Base-by-base conservation (phyloP, 1,140 invertebrate species). In the Aphis craccivora region DNA sequence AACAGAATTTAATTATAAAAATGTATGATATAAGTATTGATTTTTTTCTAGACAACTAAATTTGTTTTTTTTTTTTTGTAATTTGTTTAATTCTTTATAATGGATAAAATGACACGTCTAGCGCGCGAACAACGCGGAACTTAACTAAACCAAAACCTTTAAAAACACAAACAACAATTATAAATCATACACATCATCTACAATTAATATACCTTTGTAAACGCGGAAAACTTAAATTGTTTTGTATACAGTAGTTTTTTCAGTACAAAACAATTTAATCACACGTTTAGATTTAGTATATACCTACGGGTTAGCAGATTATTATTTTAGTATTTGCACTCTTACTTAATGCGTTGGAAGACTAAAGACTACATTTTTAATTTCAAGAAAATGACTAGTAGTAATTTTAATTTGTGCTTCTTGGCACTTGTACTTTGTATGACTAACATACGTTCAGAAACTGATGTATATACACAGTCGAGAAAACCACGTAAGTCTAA, bases 41-140 rank as follows among this genome's bases (percentile, higher is more conserved):
- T 35, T 45, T 35, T 45, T 45, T 81, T 22, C 8, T n/a, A 5
- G 60, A n/a, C 30, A 51, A 48, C 22, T 48, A 48, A 20, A 18
- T 76, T n/a, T 18, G 14, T 35, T 91, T 81, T 90, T 55, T 60
- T 55, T 37, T 90, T 60, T 43, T 76, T 14, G n/a, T n/a, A n/a
- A 76, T 14, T 76, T 76, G 60, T 76, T 76, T 90, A 60, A 60
- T 60, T 90, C 22, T 90, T 90, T 37, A 90, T 30, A 60, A 60
- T 40, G 7, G 9, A 53, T 25, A 37, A 53, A 53, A 89, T 53
- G 88, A 14, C 51, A 60, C 88, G 88, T 90, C 51, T 53, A 37
- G 25, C 37, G 7, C 25, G 40, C 67, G 43, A 90, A 90, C 25
- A 94, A 94, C 84, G n/a, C n/a, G 91, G 91, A 93, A 93, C 91